These are phyloP conservation scores for Oophaga pumilio DNA, from an alignment of 2,113 vertebrate species.

Conservation along the genomic window DNA sequence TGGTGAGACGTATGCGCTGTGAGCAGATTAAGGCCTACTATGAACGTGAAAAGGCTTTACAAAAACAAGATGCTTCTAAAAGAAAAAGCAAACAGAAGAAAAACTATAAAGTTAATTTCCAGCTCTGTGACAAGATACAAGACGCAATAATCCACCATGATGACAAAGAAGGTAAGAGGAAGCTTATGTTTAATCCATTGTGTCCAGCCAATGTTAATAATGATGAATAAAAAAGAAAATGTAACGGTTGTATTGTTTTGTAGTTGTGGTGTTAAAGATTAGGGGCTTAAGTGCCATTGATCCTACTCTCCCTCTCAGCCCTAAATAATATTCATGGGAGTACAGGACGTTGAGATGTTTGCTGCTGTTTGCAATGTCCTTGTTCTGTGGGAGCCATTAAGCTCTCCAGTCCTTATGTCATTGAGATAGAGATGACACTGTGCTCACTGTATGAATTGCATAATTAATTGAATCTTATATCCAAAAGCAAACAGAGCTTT, in stretches of 20 bases:
- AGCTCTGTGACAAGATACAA: slow-evolving; percentile 76
- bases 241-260: not conserved
- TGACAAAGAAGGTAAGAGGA: slow-evolving; percentile 86
- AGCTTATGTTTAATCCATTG: not conserved
- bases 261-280: not conserved
- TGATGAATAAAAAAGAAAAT: not conserved
- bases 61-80: slow-evolving; percentile 75
- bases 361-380: not conserved
- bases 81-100: slow-evolving; percentile 71
- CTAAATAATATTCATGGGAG: not conserved
- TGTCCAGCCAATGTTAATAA: not conserved
- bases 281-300: no score
- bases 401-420: not conserved
- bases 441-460: not conserved
- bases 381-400: not conserved
- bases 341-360: not conserved
- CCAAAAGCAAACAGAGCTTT: not conserved
- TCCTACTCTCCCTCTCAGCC: not conserved
- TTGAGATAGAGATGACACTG: not conserved
- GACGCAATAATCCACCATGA: slow-evolving; percentile 86
- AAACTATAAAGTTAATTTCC: slow-evolving; percentile 78
- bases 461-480: not conserved
- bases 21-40: slow-evolving; percentile 93
- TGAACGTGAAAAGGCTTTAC: slow-evolving; percentile 84
- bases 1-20: slow-evolving; percentile 92